These are phyloP conservation scores for Sphaerophoria rueppellii DNA, from an alignment of 2,888 invertebrate species.

Conservation along the genomic window DNA sequence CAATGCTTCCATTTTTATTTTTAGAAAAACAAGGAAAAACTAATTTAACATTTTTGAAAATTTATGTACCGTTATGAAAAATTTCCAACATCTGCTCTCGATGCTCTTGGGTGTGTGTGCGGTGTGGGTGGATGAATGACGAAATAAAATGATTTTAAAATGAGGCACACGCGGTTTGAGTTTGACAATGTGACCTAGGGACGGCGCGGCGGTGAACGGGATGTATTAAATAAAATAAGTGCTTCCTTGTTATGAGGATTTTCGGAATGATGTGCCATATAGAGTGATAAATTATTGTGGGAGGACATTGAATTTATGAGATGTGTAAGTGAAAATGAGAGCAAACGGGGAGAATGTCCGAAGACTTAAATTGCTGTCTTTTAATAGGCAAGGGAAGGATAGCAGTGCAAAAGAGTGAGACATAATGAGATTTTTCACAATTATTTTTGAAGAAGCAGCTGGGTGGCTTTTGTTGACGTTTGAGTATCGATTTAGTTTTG, in stretches of 20 bases:
- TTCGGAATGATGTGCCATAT: constrained; percentile 43
- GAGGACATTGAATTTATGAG: constrained; percentile 58
- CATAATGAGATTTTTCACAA: constrained; percentile 14
- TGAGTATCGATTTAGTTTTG: not conserved
- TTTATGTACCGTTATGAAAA: constrained; percentile 73
- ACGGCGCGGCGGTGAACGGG: not conserved
- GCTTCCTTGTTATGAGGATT: constrained; percentile 32
- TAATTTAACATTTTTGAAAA: constrained; percentile 69
- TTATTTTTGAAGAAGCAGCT: constrained; percentile 7
- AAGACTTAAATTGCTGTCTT: constrained; percentile 37
- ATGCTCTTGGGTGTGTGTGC: not conserved
- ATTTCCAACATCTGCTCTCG: constrained; percentile 63
- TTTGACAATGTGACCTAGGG: not conserved
- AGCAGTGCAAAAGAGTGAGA: not conserved
- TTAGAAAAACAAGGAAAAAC: constrained; percentile 68
- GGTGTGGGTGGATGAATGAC: constrained; percentile 54
- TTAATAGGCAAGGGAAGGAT: not conserved
- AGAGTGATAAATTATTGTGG: constrained; percentile 67
- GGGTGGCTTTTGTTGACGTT: not conserved
- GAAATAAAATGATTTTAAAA: constrained; percentile 28
- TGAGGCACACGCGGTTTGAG: constrained; percentile 13
- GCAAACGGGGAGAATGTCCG: not conserved
- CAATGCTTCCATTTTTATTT: constrained; percentile 43
- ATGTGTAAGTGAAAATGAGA: constrained; percentile 7
- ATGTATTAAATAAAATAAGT: not conserved